Evolutionary conservation across 2,888 invertebrate genomes (phyloP).

Genomic region (Pteria penguin): DNA sequence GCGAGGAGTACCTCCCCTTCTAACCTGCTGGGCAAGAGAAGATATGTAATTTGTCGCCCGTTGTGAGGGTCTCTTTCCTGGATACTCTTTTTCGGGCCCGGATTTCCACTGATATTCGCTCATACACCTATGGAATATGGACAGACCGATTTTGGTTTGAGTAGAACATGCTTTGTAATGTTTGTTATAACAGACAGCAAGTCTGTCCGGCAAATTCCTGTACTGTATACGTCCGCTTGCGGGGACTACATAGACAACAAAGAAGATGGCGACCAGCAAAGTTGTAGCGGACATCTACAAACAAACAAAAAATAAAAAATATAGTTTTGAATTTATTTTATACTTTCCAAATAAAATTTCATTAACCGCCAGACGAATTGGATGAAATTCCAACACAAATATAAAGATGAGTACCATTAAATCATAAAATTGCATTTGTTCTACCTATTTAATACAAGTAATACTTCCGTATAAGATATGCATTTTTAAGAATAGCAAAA

Average conservation of each 20-base stretch:
- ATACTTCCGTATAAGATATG: not conserved
- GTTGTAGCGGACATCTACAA: too few relatives aligned
- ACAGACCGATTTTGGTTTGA: conserved; percentile 10
- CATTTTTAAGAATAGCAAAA: not conserved
- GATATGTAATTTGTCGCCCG: not conserved
- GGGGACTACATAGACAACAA: not conserved
- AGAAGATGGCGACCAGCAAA: not conserved
- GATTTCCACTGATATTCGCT: conserved; percentile 21
- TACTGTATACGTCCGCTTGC: not conserved
- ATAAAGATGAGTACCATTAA: too few relatives aligned
- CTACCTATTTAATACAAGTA: not conserved
- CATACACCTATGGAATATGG: conserved; percentile 21
- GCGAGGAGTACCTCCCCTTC: not conserved
- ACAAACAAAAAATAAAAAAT: too few relatives aligned
- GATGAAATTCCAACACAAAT: too few relatives aligned
- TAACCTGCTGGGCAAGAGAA: not conserved
- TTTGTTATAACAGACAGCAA: conserved; percentile 19
- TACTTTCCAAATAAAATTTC: too few relatives aligned
- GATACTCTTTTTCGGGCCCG: not conserved
- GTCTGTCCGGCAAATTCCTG: not conserved
- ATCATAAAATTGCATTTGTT: too few relatives aligned
- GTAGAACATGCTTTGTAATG: conserved; percentile 34
- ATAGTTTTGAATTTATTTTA: too few relatives aligned
- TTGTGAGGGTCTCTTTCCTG: not conserved
- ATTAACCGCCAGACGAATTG: too few relatives aligned